Evolutionary conservation across 2,888 invertebrate species (phyloP).

Genomic region (Calephelis perditalis): DNA sequence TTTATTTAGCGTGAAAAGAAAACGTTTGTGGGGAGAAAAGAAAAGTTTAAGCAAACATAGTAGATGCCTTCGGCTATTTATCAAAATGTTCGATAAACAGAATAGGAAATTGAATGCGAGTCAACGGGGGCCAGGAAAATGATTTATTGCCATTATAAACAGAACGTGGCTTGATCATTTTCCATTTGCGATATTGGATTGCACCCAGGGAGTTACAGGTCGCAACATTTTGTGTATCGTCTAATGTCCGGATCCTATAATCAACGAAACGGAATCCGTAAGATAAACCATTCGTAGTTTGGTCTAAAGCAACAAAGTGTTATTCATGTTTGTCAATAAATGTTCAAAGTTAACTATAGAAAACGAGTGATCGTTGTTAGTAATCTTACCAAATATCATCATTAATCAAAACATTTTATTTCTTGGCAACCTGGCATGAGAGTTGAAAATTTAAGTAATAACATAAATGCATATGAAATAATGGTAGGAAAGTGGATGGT

Average conservation of each 20-base stretch:
- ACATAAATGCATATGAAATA: no score
- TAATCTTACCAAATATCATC: no score
- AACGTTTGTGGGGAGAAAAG: constrained; percentile 39
- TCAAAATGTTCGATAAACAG: constrained; percentile 73
- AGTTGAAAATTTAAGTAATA: no score
- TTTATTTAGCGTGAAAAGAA: constrained; percentile 70
- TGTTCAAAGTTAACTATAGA: no score
- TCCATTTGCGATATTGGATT: constrained; percentile 63
- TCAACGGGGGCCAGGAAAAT: constrained; percentile 64
- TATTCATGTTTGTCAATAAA: no score
- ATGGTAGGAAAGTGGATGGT: no score
- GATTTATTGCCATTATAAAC: constrained; percentile 73
- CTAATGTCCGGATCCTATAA: constrained; percentile 9
- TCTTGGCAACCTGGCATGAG: no score
- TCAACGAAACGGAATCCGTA: not conserved
- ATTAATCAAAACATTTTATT: no score
- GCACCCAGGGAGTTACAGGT: constrained; percentile 45
- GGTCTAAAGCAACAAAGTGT: no score
- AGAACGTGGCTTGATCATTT: constrained; percentile 72
- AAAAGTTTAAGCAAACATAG: constrained; percentile 53
- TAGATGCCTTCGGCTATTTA: constrained; percentile 63
- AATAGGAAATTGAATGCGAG: constrained; percentile 74
- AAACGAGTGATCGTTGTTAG: no score
- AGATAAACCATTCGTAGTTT: no score
- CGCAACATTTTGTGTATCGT: constrained; percentile 23